Conservation (phyloP, 2,113 vertebrate genomes). For the Myrmecophaga tridactyla region DNA sequence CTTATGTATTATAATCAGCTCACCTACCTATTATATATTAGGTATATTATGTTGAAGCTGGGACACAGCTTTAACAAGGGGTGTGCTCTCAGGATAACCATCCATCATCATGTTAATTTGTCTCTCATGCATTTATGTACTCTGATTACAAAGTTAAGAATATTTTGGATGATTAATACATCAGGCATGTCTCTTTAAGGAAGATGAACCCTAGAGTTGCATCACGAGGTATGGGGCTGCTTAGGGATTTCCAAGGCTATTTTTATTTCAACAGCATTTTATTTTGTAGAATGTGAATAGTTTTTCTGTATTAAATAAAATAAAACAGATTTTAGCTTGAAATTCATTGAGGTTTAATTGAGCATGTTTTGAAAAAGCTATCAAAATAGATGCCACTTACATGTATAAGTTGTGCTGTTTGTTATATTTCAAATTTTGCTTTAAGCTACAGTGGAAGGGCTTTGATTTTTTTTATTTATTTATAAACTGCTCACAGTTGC, state of each 20-base stretch:
- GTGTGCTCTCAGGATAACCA: neutral
- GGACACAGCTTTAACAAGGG: neutral
- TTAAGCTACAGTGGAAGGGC: neutral
- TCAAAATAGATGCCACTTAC: neutral
- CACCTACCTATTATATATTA: neutral
- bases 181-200: neutral
- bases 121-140: neutral
- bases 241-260: neutral
- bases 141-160: neutral
- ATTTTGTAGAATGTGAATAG: neutral
- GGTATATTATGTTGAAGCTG: too few species aligned
- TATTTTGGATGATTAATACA: neutral
- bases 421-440: neutral
- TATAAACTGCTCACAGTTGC: constrained; percentile 54
- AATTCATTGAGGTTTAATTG: neutral
- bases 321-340: neutral
- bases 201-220: neutral
- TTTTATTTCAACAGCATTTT: neutral
- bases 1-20: neutral
- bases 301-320: neutral
- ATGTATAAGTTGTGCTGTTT: neutral
- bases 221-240: neutral
- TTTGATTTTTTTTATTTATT: constrained; percentile 40
- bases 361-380: neutral
- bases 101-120: neutral